phyloP scores from a whole-genome alignment of 2,888 invertebrate species.

The Tetropium fuscum region DNA sequence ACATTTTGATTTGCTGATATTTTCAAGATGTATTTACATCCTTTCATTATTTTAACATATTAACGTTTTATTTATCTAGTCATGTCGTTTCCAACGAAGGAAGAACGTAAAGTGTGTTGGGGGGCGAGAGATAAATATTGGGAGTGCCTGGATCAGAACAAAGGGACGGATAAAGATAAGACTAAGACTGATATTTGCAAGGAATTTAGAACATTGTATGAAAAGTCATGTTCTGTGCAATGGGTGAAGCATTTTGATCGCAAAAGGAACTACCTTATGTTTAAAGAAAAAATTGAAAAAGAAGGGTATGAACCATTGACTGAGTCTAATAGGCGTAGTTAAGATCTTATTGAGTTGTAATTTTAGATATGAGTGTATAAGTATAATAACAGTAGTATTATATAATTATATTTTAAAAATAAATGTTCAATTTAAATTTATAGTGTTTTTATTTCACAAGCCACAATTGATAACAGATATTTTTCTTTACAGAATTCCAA shows the following conservation, averaged over 20 bases:
- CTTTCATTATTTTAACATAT: constrained; percentile 24
- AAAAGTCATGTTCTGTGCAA: constrained; percentile 81
- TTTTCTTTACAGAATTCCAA: constrained; percentile 58
- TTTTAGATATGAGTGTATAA: constrained; percentile 31
- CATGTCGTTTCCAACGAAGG: constrained; percentile 87
- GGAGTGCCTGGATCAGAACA: constrained; percentile 84
- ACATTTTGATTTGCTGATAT: constrained; percentile 40
- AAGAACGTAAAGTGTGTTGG: constrained; percentile 87
- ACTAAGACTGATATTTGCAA: constrained; percentile 74
- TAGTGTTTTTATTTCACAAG: constrained; percentile 3
- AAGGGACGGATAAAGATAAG: constrained; percentile 69
- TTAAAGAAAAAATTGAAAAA: constrained; percentile 87
- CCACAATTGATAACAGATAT: constrained; percentile 3
- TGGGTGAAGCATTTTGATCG: constrained; percentile 97
- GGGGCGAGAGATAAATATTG: constrained; percentile 87
- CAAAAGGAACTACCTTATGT: constrained; percentile 87
- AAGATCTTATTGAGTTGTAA: constrained; percentile 22
- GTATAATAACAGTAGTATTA: no score
- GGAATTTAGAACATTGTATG: constrained; percentile 79
- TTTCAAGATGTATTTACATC: constrained; percentile 38
- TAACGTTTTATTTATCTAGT: constrained; percentile 37
- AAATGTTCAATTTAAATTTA: constrained; percentile 21
- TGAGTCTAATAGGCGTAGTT: constrained; percentile 62
- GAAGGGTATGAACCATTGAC: constrained; percentile 87
- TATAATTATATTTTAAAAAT: constrained; percentile 25